A percentile compares a stretch with the other conserved stretches of the same genome.
phyloP scores from a whole-genome alignment of 2,797 vertebrate genomes.

The Cossypha heuglini region DNA sequence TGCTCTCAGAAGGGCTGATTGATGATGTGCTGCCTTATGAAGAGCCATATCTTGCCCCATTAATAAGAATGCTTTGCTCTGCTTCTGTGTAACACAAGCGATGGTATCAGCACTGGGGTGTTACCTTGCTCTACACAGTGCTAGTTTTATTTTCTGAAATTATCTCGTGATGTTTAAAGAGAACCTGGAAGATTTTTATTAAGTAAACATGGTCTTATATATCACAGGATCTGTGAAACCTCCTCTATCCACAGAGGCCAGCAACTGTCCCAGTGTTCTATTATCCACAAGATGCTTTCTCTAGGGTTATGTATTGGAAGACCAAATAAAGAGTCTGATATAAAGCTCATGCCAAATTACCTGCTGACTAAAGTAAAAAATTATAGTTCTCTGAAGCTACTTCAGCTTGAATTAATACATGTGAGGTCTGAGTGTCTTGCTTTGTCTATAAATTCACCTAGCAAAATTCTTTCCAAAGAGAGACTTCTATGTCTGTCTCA shows the following conservation, averaged over 20 bases:
- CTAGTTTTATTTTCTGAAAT: not conserved
- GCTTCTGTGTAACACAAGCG: not conserved
- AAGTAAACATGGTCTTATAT: not conserved
- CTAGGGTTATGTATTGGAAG: not conserved
- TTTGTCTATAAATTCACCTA: not conserved
- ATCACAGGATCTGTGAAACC: not conserved
- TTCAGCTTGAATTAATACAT: not conserved
- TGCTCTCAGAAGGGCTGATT: not conserved
- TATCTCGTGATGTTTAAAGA: not conserved
- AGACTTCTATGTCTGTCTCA: not conserved
- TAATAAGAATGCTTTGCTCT: not conserved
- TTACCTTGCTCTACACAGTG: not conserved
- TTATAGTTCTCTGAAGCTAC: not conserved
- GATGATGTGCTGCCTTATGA: not conserved
- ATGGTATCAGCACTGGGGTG: not conserved
- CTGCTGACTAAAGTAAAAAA: not conserved
- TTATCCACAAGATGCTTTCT: not conserved
- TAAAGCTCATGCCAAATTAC: not conserved
- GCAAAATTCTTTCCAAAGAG: not conserved
- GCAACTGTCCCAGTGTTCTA: not conserved
- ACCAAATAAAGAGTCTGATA: not conserved
- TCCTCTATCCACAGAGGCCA: not conserved
- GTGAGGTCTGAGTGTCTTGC: not conserved
- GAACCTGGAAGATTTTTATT: not conserved
- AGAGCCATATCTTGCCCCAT: not conserved